Conservation (phyloP, 2,888 invertebrate species). For the Melikaiella ostensackeni region DNA sequence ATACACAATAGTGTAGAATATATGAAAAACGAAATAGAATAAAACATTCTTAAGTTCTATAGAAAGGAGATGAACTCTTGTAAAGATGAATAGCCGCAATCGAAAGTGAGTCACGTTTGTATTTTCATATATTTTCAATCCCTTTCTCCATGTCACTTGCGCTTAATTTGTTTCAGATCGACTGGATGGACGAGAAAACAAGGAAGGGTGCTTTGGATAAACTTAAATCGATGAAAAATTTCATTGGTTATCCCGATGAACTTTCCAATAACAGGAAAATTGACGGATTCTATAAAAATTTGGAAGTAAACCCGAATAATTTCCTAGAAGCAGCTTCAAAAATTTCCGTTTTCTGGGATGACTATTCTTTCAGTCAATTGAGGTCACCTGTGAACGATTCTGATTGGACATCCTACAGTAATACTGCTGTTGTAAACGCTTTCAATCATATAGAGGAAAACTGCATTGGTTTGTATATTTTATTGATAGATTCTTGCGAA, state of each 20-base stretch:
- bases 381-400: constrained; percentile 78
- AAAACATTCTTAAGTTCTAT: too few relatives aligned
- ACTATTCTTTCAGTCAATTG: constrained; percentile 77
- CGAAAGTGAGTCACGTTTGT: too few relatives aligned
- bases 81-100: too few relatives aligned
- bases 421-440: constrained; percentile 79
- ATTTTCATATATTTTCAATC: too few relatives aligned
- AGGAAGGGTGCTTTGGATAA: constrained; percentile 87
- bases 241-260: constrained; percentile 95
- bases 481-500: too few relatives aligned
- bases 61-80: too few relatives aligned
- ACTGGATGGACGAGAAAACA: constrained; percentile 96
- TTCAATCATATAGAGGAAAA: constrained; percentile 79
- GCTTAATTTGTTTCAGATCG: constrained; percentile 75
- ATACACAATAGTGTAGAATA: too few relatives aligned
- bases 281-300: constrained; percentile 84
- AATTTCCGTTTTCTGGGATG: constrained; percentile 77
- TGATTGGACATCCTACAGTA: constrained; percentile 79
- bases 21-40: too few relatives aligned
- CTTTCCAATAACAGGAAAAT: constrained; percentile 89
- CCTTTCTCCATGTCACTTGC: too few relatives aligned
- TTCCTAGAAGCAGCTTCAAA: constrained; percentile 78
- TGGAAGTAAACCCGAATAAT: constrained; percentile 74
- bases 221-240: constrained; percentile 89
- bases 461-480: constrained; percentile 78